Base-by-base conservation (phyloP, 2,888 invertebrate species). In the Vanessa cardui region DNA sequence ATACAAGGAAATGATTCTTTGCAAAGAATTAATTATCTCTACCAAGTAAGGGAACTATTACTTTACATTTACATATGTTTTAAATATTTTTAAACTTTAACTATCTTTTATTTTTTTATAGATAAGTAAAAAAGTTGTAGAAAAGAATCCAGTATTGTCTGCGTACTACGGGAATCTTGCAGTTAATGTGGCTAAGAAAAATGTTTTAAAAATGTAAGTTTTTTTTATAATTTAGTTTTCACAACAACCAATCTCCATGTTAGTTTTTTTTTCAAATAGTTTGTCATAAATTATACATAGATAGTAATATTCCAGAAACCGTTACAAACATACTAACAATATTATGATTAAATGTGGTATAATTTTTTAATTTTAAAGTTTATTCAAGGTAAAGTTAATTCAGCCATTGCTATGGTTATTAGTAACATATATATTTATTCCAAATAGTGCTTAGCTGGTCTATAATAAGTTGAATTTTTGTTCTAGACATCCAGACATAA, bases 21-120 rank as follows among this genome's bases (percentile, higher is more conserved):
- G 78, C 94, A 95, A 78, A 89, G 96, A 68, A 95, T 96, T 83
- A 96, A 96, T 83, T 96, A 94, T 79, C 86, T 96, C 31, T 95
- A 95, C 82, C 96, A 96, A 87, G 95, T 95, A 86, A 78, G 79
- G 21, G 44, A 50, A 31, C 16, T 18, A 8, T 21, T 46, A 49
- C 46, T n/a, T 63, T 15, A 33, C 26, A 18, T 44, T 3, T 20
- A 9, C 12, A 62, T 54, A 20, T 70, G 4, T 54, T 49, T 50
- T 12, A 12, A 50, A 50, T 12, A 12, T 39, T 39, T 12, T 39
- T 39, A 12, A 39, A 39, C 2, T 2, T 33, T 21, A 6, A 21
- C 15, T 6, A 5, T 6, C 50, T 15, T 16, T 6, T 46, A 45
- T 44, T 67, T 64, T 67, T 73, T 67, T 76, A 88, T 86, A 94